Base-by-base conservation (phyloP, 2,797 vertebrate genomes). In the Amazona finschi region DNA sequence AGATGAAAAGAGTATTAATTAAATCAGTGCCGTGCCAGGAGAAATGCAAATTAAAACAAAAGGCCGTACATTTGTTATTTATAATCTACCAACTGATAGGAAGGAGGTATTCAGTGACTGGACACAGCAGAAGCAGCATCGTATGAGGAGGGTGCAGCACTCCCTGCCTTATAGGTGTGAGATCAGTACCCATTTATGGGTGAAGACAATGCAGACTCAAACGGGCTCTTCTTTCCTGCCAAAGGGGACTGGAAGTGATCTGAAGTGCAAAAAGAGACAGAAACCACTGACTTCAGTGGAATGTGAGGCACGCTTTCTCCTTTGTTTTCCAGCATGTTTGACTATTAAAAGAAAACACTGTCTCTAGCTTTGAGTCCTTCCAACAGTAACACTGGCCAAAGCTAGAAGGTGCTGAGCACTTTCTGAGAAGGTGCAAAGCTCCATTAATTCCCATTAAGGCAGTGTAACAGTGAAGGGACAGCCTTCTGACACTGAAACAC, bases 201-300 rank as follows among this genome's bases (percentile, higher is more conserved):
- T 43, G 53, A 64, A 91, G 76, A 49, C 76, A 46, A 30, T 17
- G 36, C 62, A 52, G 39, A 20, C 53, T 53, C 39, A 55, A 61
- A 64, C 21, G 19, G 69, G 31, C 78, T 90, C 49, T 39, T 90
- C 69, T 60, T 30, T 53, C 47, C 82, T 91, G 87, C 92, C 82
- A 79, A 53, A 83, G 50, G 66, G 31, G 70, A 58, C 81, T 94
- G 94, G 81, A 94, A 95, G 43, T 67, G 86, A 93, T 87, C 85
- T 90, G 62, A 79, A 95, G 62, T 65, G 79, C 82, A 92, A 89
- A 95, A 92, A 91, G 87, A 95, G 89, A 72, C 85, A 92, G 84
- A 96, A 97, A 95, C 94, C 95, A 92, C 96, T 94, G 94, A 89
- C 93, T 95, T 90, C 85, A 89, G 73, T 92, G 95, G 95, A 96